phyloP scores from a whole-genome alignment of 2,888 invertebrate species.

The Drosophila kambysellisi region DNA sequence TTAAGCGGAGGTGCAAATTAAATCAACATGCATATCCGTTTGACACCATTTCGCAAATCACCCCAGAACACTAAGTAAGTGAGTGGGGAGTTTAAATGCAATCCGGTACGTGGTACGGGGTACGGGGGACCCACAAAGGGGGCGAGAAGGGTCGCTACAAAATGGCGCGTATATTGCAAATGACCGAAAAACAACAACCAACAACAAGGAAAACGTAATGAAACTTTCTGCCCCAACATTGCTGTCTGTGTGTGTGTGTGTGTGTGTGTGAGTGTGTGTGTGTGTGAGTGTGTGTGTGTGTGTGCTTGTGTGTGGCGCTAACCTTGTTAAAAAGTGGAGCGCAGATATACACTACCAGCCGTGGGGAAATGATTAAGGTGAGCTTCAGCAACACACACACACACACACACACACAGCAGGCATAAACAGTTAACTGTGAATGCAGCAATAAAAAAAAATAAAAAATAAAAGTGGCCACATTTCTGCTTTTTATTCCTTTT shows the following conservation, averaged over 20 bases:
- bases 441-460: constrained; percentile 39
- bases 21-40: constrained; percentile 82
- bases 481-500: constrained; percentile 9
- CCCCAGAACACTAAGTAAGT: constrained; percentile 24
- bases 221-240: constrained; percentile 56
- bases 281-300: constrained; percentile 23
- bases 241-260: constrained; percentile 16
- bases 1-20: constrained; percentile 80
- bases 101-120: background rate
- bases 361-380: constrained; percentile 31
- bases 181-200: constrained; percentile 67
- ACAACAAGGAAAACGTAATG: constrained; percentile 59
- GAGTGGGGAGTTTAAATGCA: constrained; percentile 27
- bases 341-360: constrained; percentile 51
- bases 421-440: background rate
- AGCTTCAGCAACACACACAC: constrained; percentile 10
- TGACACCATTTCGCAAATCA: constrained; percentile 78
- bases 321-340: constrained; percentile 79
- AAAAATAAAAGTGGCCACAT: constrained; percentile 19
- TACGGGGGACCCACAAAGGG: background rate
- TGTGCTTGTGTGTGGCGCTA: constrained; percentile 40
- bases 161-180: constrained; percentile 74
- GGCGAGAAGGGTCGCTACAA: constrained; percentile 16
- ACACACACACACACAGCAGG: constrained; percentile 9
- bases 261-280: too few species aligned